Percentiles rank a stretch among this genome's conserved stretches.
Evolutionary conservation across 2,797 vertebrate genomes (phyloP).

Genomic region (Malurus leucopterus): DNA sequence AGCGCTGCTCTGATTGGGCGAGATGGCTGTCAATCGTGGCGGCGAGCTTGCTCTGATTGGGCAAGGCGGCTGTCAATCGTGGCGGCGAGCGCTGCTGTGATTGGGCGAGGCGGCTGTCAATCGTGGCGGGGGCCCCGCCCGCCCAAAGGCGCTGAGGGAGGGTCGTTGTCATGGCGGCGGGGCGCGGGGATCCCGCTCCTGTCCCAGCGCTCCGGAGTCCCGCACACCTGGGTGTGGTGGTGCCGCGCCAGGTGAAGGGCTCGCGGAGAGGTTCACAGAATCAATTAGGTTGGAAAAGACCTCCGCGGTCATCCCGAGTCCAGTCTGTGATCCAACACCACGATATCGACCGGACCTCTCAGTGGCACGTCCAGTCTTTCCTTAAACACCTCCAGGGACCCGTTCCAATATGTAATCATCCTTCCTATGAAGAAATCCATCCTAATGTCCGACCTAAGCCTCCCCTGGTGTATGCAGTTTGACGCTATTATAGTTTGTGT

Average conservation of each 20-base stretch:
- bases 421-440: background rate
- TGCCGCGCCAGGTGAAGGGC: background rate
- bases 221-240: background rate
- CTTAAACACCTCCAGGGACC: background rate
- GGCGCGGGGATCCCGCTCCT: fast-evolving
- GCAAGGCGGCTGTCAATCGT: fast-evolving
- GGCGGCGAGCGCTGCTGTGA: too few relatives aligned
- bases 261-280: fast-evolving
- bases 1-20: fast-evolving
- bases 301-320: background rate
- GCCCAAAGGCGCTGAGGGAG: fast-evolving
- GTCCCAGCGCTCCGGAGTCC: fast-evolving
- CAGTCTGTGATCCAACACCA: too few relatives aligned
- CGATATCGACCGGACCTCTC: too few relatives aligned
- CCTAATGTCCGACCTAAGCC: too few relatives aligned
- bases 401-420: background rate
- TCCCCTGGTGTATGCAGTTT: background rate
- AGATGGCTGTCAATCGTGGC: fast-evolving
- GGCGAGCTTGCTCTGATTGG: background rate
- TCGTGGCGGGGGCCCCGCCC: fast-evolving
- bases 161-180: fast-evolving
- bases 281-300: background rate
- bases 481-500: too few relatives aligned
- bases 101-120: too few relatives aligned
- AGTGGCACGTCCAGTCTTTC: background rate